Conservation (phyloP, 2,113 vertebrate species). For the Dascyllus trimaculatus region DNA sequence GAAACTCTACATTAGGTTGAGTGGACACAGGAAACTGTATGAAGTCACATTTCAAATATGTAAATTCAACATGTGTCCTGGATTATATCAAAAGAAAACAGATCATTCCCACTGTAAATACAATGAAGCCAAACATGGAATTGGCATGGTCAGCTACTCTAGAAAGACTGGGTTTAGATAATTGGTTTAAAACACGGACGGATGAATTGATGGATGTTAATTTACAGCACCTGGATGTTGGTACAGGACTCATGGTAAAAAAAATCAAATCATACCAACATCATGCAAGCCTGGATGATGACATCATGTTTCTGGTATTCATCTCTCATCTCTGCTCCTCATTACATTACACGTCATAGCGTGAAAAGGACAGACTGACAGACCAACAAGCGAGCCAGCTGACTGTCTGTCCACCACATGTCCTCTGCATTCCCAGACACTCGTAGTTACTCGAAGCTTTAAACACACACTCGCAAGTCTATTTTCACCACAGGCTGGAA, state of each 20-base stretch:
- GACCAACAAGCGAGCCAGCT: slow-evolving; percentile 20
- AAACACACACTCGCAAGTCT: slow-evolving; percentile 62
- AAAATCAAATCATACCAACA: slow-evolving; percentile 18
- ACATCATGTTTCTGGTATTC: slow-evolving; percentile 56
- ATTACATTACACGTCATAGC: slow-evolving; percentile 55
- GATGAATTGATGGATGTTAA: slow-evolving; percentile 40
- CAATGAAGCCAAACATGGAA: slow-evolving; percentile 1
- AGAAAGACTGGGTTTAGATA: slow-evolving; percentile 5
- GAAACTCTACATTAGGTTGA: too few relatives aligned
- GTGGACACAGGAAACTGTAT: not conserved
- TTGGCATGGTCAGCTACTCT: slow-evolving; percentile 25
- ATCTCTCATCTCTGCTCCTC: slow-evolving; percentile 55
- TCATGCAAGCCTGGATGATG: slow-evolving; percentile 37
- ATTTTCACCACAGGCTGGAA: slow-evolving; percentile 58
- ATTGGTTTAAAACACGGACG: slow-evolving; percentile 12
- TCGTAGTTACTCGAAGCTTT: slow-evolving; percentile 64
- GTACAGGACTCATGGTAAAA: not conserved
- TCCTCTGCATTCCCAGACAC: slow-evolving; percentile 73
- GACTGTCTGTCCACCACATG: slow-evolving; percentile 62
- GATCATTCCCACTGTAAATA: not conserved
- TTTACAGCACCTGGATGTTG: slow-evolving; percentile 25
- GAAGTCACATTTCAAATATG: slow-evolving; percentile 25
- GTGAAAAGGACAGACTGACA: slow-evolving; percentile 46
- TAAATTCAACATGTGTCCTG: slow-evolving; percentile 10
- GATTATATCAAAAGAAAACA: not conserved